Base-by-base conservation (phyloP, 1,140 invertebrate genomes). In the Procambarus clarkii region DNA sequence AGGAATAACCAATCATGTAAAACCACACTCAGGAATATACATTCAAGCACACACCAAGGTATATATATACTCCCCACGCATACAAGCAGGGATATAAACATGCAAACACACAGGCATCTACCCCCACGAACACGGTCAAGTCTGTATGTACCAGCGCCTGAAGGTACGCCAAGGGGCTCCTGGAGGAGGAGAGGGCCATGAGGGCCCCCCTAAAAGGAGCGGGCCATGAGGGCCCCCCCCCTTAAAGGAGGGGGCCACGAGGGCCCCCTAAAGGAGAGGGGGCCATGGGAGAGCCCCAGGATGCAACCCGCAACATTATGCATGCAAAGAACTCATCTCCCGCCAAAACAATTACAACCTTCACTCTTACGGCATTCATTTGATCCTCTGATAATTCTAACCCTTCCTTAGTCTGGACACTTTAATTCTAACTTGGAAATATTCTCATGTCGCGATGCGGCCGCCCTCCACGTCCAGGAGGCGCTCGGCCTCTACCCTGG, bases 261-360 rank as follows among this genome's bases (percentile, higher is more conserved):
- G 34, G 34, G 34, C 34, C 34, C 34, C 34, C 34, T 34, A 34
- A 34, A 34, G 34, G 34, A 34, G 34, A 34, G 34, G 34, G 34
- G 34, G 34, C 0, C 34, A 0, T 0, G 0, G 34, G 0, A 1
- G 34, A 13, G 82, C 24, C 74, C 2, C 18, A 11, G 88, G 88
- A 84, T 85, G 71, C 88, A 74, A 50, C 54, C 50, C 34, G 18
- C 79, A 81, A 82, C 60, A 64, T 85, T 85, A 91, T 85, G 58
- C 88, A 91, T 91, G 88, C 88, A 78, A 91, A 82, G 82, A 91
- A 91, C 81, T 91, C 88, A 91, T 91, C 88, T 24, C 71, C 5
- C 21, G 76, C 76, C 54, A 54, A 64, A 91, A 84, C 88, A 91
- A 91, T 91, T 91, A 91, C 88, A 91, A 84, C 88, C 88, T 54